A percentile compares a stretch with the other conserved stretches of the same genome.
These are phyloP conservation scores for Morpho achilles DNA, from an alignment of 2,888 invertebrate species.

Conservation along the genomic window DNA sequence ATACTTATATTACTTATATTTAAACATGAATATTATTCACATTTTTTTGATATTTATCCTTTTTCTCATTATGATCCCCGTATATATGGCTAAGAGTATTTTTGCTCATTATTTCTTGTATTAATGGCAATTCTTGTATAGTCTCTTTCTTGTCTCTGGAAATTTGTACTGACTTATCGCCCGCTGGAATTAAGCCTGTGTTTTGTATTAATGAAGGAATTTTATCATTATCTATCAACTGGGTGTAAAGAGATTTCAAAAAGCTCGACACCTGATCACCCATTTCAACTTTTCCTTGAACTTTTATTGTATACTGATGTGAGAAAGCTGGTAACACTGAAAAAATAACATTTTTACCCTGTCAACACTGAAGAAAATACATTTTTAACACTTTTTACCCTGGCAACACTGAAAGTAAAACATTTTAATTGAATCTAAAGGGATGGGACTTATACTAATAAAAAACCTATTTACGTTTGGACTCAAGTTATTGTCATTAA, in stretches of 20 bases:
- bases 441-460: too few species aligned
- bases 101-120: constrained; percentile 20
- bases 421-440: too few species aligned
- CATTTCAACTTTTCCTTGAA: constrained; percentile 26
- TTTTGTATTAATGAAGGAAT: background rate
- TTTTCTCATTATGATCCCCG: constrained; percentile 8
- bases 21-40: constrained; percentile 17
- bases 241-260: constrained; percentile 14
- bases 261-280: constrained; percentile 19
- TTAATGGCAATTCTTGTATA: constrained; percentile 6
- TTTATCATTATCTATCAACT: background rate
- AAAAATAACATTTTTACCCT: constrained; percentile 1
- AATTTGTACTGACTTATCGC: background rate
- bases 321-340: constrained; percentile 19
- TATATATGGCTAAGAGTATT: constrained; percentile 16
- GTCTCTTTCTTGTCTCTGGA: background rate
- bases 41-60: constrained; percentile 1
- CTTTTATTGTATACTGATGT: constrained; percentile 21
- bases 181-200: background rate
- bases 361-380: too few species aligned
- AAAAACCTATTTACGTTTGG: too few species aligned
- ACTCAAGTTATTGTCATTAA: too few species aligned
- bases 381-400: too few species aligned
- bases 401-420: too few species aligned
- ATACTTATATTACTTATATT: background rate